Base-by-base conservation (phyloP, 2,113 vertebrate genomes). In the Cinclus cinclus region DNA sequence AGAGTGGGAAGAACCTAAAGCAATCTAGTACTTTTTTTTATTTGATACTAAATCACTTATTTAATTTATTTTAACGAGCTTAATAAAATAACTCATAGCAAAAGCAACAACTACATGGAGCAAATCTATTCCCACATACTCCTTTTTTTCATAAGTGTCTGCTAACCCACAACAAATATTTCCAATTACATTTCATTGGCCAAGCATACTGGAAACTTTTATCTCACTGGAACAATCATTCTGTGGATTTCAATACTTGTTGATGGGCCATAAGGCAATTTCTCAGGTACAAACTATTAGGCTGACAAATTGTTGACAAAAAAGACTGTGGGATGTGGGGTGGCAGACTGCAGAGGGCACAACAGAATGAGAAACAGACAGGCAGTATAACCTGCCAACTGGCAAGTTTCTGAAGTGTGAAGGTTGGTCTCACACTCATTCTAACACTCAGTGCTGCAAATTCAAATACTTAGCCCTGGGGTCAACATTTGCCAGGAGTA, bases 301-400 rank as follows among this genome's bases (percentile, higher is more conserved):
- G 83, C 8, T 96, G 95, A 96, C 84, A 97, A 97, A 96, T 76
- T 88, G 92, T 93, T 97, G 88, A 94, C 80, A 89, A 95, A 95
- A 90, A 81, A 76, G 65, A 33, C 41, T 82, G 50, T 81, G 75
- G 79, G 89, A 91, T 91, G 75, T 50, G 86, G 75, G 84, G 94
- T 97, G 95, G 94, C 96, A 97, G 96, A 97, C 97, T 96, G 92
- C 87, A 97, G 94, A 97, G 96, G 96, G 93, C 92, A 96, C 63
- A 92, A 85, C 96, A 97, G 96, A 96, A 97, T 95, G 96, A 93
- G 94, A 92, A 97, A 77, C 97, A 97, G 97, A 95, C 94, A 95
- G 83, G 93, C 94, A 74, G 93, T 70, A 28, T 64, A 95, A 94
- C 93, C 87, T 95, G 97, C 95, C 97, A 97, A 93, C 94, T 97